Evolutionary conservation across 2,113 vertebrate genomes (phyloP).

Genomic region (Scytalopus superciliaris): DNA sequence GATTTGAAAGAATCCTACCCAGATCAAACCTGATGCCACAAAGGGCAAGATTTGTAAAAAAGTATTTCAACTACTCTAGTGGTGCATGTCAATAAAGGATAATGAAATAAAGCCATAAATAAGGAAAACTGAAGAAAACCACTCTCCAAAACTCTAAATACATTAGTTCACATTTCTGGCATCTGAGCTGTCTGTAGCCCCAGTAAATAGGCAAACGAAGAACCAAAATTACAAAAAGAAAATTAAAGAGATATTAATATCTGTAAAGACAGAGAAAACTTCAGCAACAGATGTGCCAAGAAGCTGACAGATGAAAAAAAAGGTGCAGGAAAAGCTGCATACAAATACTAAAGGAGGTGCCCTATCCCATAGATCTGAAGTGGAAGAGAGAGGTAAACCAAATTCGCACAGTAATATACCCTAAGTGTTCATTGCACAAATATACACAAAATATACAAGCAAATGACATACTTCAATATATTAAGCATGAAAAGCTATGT

Average conservation of each 20-base stretch:
- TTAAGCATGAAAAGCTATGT: constrained; percentile 1
- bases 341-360: not conserved
- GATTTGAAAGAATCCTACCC: constrained; percentile 37
- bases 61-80: not conserved
- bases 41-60: constrained; percentile 13
- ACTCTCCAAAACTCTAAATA: not conserved
- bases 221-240: not conserved
- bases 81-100: constrained; percentile 1
- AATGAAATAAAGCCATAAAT: not conserved
- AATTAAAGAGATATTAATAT: not conserved
- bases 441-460: not conserved
- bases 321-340: not conserved
- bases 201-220: not conserved
- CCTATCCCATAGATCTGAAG: not conserved
- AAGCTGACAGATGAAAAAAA: constrained; percentile 25
- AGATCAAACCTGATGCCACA: constrained; percentile 24
- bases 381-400: not conserved
- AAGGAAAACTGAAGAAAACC: not conserved
- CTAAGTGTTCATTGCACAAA: not conserved
- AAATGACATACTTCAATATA: not conserved
- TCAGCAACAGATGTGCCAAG: constrained; percentile 3
- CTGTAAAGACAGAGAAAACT: constrained; percentile 12
- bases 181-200: not conserved
- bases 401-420: not conserved
- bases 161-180: not conserved